Evolutionary conservation across 2,888 invertebrate genomes (phyloP), one percentile per base, ranked within the genome.

Genomic region (Latrodectus hesperus): DNA sequence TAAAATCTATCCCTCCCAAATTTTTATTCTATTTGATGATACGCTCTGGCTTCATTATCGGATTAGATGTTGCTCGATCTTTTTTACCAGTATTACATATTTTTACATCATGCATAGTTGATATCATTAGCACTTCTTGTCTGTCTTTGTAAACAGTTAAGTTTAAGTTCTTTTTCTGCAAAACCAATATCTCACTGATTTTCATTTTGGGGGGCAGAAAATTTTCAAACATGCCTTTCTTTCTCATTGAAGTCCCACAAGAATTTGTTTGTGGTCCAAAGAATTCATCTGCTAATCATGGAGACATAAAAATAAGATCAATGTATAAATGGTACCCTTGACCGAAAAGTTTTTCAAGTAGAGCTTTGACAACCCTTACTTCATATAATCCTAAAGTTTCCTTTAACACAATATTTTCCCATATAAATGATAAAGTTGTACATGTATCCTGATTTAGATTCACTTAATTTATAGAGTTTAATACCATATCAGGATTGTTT

Each of bases 391-490:
- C 52, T 72, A 14, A 38, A 71, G 3, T n/a, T 49, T 52, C 71
- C 12, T 10, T 38, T 71, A 71, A 71, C 49, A 9, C 26, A 9
- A 0, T 51, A 12, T 74, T 55, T 26, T 38, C 11, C 14, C 22
- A 9, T 74, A 26, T 55, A 74, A 72, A 72, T 52, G 9, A 74
- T 53, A n/a, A 74, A 74, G 10, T 60, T 60, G 0, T 14, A 55
- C 17, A 74, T 16, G 14, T 60, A 26, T 55, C 55, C 26, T 11
- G 26, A 55, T 55, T 74, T 74, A 51, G 52, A 52, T 74, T 74
- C 26, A n/a, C 38, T 53, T 53, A 60, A 74, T 74, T 74, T 60
- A 55, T 52, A 72, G 17, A 72, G 49, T 72, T 26, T 72, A 51
- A 72, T 52, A n/a, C 52, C 17, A 52, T 72, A 74, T 74, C 26